Evolutionary conservation across 2,797 vertebrate genomes (phyloP).

Genomic region (Hemibagrus guttatus): DNA sequence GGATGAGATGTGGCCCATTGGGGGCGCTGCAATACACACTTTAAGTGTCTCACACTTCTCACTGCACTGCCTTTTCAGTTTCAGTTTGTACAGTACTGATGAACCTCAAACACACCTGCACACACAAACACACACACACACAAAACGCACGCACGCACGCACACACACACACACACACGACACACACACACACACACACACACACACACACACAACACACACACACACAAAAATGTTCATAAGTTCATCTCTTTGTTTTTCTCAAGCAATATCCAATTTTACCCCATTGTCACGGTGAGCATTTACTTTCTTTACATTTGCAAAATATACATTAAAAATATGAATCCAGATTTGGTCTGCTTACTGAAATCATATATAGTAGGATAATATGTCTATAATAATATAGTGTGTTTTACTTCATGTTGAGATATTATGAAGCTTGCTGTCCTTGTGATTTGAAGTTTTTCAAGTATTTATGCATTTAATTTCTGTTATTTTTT

Average conservation of each 20-base stretch:
- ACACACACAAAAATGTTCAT: conserved; percentile 51
- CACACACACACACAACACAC: conserved; percentile 69
- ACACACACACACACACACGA: conserved; percentile 60
- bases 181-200: conserved; percentile 38
- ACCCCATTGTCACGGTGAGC: conserved; percentile 62
- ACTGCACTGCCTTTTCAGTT: conserved; percentile 11
- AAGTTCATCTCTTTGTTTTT: conserved; percentile 64
- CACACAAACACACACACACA: conserved; percentile 65
- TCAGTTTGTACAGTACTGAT: conserved; percentile 29
- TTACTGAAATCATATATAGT: neutral
- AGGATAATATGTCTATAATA: neutral
- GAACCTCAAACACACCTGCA: conserved; percentile 13
- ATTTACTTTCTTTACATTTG: conserved; percentile 42
- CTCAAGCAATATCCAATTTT: conserved; percentile 66
- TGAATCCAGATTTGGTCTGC: neutral
- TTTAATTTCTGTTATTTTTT: neutral
- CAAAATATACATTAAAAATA: neutral
- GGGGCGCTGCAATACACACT: conserved; percentile 54
- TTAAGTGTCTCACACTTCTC: conserved; percentile 32
- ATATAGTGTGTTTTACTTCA: neutral
- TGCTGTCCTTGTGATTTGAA: neutral
- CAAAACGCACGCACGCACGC: conserved; percentile 64
- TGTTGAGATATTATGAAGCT: neutral
- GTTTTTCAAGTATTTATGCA: neutral
- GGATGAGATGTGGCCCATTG: conserved; percentile 25